Evolutionary conservation across 2,113 vertebrate species (phyloP).

Genomic region (Callaeas wilsoni): DNA sequence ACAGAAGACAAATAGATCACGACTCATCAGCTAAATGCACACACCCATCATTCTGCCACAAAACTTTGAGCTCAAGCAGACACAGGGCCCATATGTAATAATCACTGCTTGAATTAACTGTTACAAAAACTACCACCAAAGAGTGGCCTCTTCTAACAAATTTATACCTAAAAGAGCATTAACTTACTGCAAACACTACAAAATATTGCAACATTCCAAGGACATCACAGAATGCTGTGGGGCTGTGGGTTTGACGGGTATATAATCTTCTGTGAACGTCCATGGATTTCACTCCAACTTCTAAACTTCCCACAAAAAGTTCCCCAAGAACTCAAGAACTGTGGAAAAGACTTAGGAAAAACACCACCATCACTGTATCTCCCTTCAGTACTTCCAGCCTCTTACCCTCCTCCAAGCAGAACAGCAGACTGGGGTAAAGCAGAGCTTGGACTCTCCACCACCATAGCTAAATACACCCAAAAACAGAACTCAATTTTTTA

Average conservation of each 20-base stretch:
- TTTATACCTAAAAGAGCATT: background rate
- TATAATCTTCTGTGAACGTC: accelerated
- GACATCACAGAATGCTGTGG: background rate
- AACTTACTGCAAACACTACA: background rate
- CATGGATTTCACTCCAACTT: background rate
- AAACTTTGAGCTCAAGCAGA: background rate
- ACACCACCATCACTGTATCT: background rate
- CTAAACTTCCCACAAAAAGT: background rate
- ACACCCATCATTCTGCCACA: background rate
- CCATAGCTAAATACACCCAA: background rate
- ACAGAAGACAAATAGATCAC: background rate
- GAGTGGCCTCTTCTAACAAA: background rate
- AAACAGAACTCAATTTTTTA: background rate
- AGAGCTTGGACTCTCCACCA: background rate
- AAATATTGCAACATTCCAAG: background rate
- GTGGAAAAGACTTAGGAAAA: background rate
- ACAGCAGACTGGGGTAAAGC: background rate
- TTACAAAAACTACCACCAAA: background rate
- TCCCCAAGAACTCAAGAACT: background rate
- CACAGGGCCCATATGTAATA: background rate
- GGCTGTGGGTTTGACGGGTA: background rate
- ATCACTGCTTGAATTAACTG: background rate
- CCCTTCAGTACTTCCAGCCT: background rate
- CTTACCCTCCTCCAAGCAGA: background rate
- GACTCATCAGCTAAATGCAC: background rate